Evolutionary conservation across 2,797 vertebrate species (phyloP).

Genomic region (Pseudochirops corinnae): DNA sequence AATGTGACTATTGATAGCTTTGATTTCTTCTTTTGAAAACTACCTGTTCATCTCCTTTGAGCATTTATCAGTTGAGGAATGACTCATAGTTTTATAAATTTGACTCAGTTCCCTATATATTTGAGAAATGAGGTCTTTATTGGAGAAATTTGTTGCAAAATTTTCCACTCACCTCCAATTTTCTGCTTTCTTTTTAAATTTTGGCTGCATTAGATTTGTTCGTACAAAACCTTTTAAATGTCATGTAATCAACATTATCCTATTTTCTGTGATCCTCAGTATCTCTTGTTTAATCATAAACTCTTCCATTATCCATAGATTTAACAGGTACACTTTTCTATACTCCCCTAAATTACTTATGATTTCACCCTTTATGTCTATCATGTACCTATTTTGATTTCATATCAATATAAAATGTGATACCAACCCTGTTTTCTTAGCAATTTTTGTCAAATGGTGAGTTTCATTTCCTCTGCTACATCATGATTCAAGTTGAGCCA

Average conservation of each 20-base stretch:
- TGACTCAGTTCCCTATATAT: neutral
- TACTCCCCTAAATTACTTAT: neutral
- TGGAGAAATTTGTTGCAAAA: too few species aligned
- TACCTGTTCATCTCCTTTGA: neutral
- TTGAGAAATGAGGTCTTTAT: too few species aligned
- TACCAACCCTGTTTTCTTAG: neutral
- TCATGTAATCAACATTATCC: neutral
- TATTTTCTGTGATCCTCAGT: neutral
- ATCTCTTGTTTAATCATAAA: neutral
- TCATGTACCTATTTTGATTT: neutral
- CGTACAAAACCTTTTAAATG: neutral
- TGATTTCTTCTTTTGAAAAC: neutral
- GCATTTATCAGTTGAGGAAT: neutral
- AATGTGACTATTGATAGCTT: neutral
- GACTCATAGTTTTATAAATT: neutral
- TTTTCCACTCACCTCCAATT: too few species aligned
- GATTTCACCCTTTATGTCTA: neutral
- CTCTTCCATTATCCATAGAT: neutral
- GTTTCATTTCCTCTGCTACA: neutral
- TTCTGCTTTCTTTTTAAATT: neutral
- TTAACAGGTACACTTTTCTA: neutral
- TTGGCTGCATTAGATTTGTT: neutral
- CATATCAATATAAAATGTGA: neutral
- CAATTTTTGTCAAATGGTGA: neutral
- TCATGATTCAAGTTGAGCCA: neutral